Conservation (phyloP, 1,140 invertebrate species). For the Leptinotarsa texana region DNA sequence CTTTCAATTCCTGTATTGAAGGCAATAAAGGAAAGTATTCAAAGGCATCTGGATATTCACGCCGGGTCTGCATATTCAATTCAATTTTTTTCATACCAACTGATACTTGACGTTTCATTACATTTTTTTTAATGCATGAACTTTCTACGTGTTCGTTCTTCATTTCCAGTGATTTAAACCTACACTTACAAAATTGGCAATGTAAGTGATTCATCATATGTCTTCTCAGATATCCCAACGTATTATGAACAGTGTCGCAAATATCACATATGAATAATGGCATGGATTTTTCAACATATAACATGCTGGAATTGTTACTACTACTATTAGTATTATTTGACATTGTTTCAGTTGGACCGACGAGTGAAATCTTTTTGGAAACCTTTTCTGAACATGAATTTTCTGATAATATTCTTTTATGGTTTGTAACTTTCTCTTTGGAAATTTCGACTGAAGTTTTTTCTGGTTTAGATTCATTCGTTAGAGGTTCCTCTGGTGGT, state of each 20-base stretch:
- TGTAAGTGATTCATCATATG: constrained; percentile 36
- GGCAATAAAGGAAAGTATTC: background rate
- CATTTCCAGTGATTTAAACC: constrained; percentile 30
- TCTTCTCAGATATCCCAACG: constrained; percentile 28
- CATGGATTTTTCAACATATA: constrained; percentile 24
- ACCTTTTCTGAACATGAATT: background rate
- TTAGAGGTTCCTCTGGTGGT: no score
- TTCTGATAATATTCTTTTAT: constrained; percentile 7
- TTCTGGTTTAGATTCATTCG: background rate
- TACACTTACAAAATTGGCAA: constrained; percentile 40
- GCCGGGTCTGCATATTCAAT: constrained; percentile 27
- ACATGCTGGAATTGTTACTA: constrained; percentile 13
- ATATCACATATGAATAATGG: constrained; percentile 28
- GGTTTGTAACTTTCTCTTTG: background rate
- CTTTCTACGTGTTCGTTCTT: constrained; percentile 34
- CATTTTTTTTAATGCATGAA: constrained; percentile 32
- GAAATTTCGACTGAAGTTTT: background rate
- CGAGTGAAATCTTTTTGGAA: background rate
- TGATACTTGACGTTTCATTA: constrained; percentile 22
- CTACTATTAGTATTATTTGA: background rate
- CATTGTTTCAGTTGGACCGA: background rate
- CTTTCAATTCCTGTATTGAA: no score
- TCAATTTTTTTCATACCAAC: constrained; percentile 33
- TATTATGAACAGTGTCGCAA: constrained; percentile 31
- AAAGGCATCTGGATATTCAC: constrained; percentile 36